These are phyloP conservation scores for Antheraea pernyi DNA, from an alignment of 1,140 invertebrate genomes.

Conservation along the genomic window DNA sequence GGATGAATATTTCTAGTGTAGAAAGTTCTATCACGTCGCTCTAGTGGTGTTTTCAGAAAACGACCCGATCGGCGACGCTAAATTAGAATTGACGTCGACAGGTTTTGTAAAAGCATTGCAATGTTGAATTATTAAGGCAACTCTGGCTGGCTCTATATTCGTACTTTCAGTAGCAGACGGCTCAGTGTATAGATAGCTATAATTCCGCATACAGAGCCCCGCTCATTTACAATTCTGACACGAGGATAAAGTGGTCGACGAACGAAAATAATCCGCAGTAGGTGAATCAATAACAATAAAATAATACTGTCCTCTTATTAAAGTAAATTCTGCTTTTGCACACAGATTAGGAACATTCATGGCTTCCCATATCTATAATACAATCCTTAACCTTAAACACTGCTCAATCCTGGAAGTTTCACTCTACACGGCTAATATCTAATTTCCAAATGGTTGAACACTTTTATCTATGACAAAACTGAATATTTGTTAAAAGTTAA, in stretches of 20 bases:
- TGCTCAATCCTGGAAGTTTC: too few relatives aligned
- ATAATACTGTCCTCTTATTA: background rate
- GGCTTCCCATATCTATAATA: too few relatives aligned
- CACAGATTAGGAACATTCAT: too few relatives aligned
- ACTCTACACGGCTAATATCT: too few relatives aligned
- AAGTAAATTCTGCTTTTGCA: too few relatives aligned
- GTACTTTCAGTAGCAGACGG: constrained; percentile 49
- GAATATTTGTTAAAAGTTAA: too few relatives aligned
- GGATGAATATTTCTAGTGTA: constrained; percentile 36
- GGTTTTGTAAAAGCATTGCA: constrained; percentile 79
- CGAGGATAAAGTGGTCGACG: constrained; percentile 56
- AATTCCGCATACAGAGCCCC: constrained; percentile 57
- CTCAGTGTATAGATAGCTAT: constrained; percentile 46
- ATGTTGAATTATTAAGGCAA: constrained; percentile 77
- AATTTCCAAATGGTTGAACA: too few relatives aligned
- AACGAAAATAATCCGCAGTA: constrained; percentile 46
- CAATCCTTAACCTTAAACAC: too few relatives aligned
- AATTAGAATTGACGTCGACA: constrained; percentile 77
- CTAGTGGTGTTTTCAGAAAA: constrained; percentile 70
- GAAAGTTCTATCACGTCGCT: constrained; percentile 74
- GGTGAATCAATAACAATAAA: constrained; percentile 31
- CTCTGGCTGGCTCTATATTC: constrained; percentile 70
- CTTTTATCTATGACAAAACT: too few relatives aligned
- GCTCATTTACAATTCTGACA: constrained; percentile 75
- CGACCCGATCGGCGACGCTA: constrained; percentile 66